phyloP scores from a whole-genome alignment of 1,140 invertebrate genomes.

The Anastatus disparis region DNA sequence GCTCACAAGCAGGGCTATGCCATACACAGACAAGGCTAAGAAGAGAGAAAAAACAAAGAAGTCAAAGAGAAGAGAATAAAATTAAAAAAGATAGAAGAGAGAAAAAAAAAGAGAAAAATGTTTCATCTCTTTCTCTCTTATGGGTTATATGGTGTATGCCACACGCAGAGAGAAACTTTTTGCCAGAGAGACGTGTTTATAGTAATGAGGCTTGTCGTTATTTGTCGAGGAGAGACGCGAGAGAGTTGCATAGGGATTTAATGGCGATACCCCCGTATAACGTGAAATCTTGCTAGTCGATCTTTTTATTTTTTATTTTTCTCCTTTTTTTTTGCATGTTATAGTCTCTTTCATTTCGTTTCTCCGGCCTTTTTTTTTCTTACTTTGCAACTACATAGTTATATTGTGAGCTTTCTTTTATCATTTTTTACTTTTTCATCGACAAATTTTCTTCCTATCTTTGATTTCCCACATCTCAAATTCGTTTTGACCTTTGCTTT shows the following conservation, averaged over 20 bases:
- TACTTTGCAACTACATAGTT: conserved; percentile 43
- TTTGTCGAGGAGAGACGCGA: conserved; percentile 57
- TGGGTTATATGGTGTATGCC: no score
- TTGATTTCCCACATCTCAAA: conserved; percentile 6
- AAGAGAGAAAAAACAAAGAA: neutral
- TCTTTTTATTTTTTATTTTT: conserved; percentile 43
- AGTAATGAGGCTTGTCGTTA: conserved; percentile 67
- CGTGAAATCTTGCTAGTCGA: conserved; percentile 61
- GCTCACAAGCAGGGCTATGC: neutral
- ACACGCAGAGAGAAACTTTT: conserved; percentile 55
- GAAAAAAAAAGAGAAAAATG: conserved; percentile 35
- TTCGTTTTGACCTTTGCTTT: neutral
- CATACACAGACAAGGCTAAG: neutral
- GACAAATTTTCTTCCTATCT: conserved; percentile 18
- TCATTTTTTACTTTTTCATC: conserved; percentile 20
- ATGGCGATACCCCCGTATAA: conserved; percentile 61
- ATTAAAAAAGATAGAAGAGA: conserved; percentile 43
- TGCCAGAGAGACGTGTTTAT: conserved; percentile 62
- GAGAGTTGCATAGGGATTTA: conserved; percentile 64
- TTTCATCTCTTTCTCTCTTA: no score
- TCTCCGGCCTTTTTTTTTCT: conserved; percentile 29
- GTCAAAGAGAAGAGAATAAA: conserved; percentile 42
- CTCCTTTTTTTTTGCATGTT: conserved; percentile 39
- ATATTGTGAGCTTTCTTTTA: no score
- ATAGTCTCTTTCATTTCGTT: conserved; percentile 22